Conservation (phyloP, 2,888 invertebrate genomes). For the Aproaerema taeniolella region DNA sequence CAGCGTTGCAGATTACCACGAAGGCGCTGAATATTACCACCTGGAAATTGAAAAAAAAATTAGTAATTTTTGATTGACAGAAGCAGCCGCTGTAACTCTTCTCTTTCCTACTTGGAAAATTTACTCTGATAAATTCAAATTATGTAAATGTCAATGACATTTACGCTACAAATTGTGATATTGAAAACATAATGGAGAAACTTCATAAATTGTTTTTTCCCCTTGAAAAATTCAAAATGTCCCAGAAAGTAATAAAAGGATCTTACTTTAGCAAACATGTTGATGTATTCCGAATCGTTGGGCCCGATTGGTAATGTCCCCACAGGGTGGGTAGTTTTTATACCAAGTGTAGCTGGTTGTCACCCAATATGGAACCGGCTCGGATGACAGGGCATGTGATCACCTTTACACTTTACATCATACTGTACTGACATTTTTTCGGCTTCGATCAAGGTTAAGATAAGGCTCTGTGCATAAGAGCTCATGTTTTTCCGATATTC, state of each 20-base stretch:
- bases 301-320: slow-evolving; percentile 56
- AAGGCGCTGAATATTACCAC: slow-evolving; percentile 55
- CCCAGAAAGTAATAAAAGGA: not conserved
- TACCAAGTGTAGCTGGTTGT: slow-evolving; percentile 45
- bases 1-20: slow-evolving; percentile 66
- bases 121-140: no score
- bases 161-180: no score
- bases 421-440: slow-evolving; percentile 44
- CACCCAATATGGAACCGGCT: slow-evolving; percentile 65
- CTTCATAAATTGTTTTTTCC: no score
- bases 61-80: no score
- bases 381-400: slow-evolving; percentile 55
- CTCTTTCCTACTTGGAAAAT: no score
- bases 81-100: no score
- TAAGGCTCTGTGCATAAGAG: slow-evolving; percentile 36
- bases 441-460: slow-evolving; percentile 59
- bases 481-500: no score
- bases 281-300: slow-evolving; percentile 49
- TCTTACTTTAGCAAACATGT: slow-evolving; percentile 69
- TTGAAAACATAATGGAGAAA: not conserved
- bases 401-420: slow-evolving; percentile 67
- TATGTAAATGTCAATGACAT: no score
- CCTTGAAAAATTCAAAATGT: not conserved
- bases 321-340: slow-evolving; percentile 61
- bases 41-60: slow-evolving; percentile 36